Conservation (phyloP, 2,797 vertebrate genomes). For the Synanceia verrucosa region DNA sequence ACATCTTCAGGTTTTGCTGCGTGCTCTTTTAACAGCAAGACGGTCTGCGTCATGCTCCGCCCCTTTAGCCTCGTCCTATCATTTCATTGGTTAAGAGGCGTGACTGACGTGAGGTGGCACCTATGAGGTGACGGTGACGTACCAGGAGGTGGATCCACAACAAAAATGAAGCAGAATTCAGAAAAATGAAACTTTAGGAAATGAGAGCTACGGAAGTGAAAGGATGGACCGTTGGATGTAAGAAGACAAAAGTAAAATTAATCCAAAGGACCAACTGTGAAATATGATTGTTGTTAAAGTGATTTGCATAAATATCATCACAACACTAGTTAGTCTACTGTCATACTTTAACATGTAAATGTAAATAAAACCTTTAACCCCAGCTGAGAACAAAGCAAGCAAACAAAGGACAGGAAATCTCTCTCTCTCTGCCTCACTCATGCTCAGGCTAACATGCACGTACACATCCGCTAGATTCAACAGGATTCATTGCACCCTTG, state of each 20-base stretch:
- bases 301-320: background rate
- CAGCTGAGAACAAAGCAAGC: background rate
- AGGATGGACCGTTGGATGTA: too few species aligned
- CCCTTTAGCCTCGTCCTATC: background rate
- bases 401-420: background rate
- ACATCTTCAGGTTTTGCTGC: fast-evolving
- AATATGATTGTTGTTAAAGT: background rate
- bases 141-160: fast-evolving
- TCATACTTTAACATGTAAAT: background rate
- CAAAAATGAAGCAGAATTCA: too few species aligned
- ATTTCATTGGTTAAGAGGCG: slow-evolving; percentile 15
- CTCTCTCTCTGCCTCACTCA: background rate
- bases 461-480: background rate
- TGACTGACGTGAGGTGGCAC: background rate
- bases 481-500: background rate
- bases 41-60: background rate
- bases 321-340: background rate
- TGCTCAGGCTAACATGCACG: too few species aligned
- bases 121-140: background rate
- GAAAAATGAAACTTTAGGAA: too few species aligned
- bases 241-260: too few species aligned
- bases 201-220: background rate
- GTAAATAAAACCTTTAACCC: background rate
- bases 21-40: background rate
- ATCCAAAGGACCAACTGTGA: background rate